Evolutionary conservation across 2,888 invertebrate species (phyloP), one percentile per base, ranked within the genome.

Genomic region (Drosophila cracens): DNA sequence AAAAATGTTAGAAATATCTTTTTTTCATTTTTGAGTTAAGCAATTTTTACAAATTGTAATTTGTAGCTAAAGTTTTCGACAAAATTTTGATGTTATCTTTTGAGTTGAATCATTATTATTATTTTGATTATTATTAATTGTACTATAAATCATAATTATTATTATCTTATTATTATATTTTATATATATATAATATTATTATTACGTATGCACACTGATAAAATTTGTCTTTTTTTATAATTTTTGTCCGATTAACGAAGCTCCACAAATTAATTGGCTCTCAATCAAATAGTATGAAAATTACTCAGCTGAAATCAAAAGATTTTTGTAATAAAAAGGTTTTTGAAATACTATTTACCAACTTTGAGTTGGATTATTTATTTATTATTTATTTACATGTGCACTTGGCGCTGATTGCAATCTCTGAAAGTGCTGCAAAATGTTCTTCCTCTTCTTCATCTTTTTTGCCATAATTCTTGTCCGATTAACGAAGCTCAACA

Each of bases 371-470:
- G 10, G 21, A 21, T 43, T 43, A 43, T 43, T 43, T 27, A 27
- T 8, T 43, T 43, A 43, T 43, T 43, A 43, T 43, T 48, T 27
- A 8, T 21, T 18, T 27, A 63, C 56, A 46, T 43, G 59, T 43
- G 51, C 58, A 62, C 59, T 54, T 58, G 8, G 40, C 70, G 54
- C 52, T 68, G 67, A 59, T 75, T 59, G 76, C 76, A 76, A 36
- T 54, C 31, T 46, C 21, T 53, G n/a, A 53, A 61, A 58, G 60
- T 64, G 38, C 59, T 63, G 4, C 4, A 52, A 65, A 73, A 52
- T 25, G 16, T 46, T 16, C n/a, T 46, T 40, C 61, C 1, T 25
- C 5, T 21, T 34, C 29, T 27, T 11, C 25, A 7, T 34, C 11
- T 29, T 33, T 53, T 60, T 48, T 16, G 49, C 27, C 65, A 70